A percentile compares a stretch with the other conserved stretches of the same genome.
phyloP scores from a whole-genome alignment of 2,888 invertebrate genomes.

The Deilephila elpenor region DNA sequence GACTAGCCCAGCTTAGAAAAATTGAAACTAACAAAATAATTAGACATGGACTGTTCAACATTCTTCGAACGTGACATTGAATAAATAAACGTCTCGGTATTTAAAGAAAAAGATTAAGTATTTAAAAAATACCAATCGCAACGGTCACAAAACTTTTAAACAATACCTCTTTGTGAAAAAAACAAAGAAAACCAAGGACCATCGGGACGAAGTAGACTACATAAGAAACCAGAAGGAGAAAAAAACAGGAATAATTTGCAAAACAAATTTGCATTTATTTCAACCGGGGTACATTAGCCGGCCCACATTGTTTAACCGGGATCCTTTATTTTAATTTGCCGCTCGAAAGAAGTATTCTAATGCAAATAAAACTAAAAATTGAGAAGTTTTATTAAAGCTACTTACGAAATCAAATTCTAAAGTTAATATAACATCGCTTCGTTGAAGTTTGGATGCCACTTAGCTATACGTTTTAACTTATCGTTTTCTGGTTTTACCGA shows the following conservation, averaged over 20 bases:
- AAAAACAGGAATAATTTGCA: slow-evolving; percentile 55
- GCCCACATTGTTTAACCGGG: slow-evolving; percentile 50
- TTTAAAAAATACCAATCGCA: background rate
- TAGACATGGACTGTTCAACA: no score
- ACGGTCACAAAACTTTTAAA: background rate
- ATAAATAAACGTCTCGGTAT: no score
- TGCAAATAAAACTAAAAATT: slow-evolving; percentile 42
- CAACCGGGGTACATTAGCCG: slow-evolving; percentile 51
- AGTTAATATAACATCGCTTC: no score
- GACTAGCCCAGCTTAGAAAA: no score
- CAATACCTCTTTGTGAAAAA: slow-evolving; percentile 36
- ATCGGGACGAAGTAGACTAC: slow-evolving; percentile 40
- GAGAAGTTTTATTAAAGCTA: background rate
- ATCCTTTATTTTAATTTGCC: slow-evolving; percentile 51
- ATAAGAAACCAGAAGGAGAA: slow-evolving; percentile 43
- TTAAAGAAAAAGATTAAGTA: no score
- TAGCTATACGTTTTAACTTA: no score
- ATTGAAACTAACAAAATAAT: no score
- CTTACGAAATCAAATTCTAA: background rate
- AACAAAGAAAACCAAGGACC: slow-evolving; percentile 40
- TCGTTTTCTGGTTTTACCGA: no score
- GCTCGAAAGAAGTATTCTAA: slow-evolving; percentile 45
- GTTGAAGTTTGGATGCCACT: no score
- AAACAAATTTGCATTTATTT: slow-evolving; percentile 61
- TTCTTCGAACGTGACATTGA: no score